phyloP scores from a whole-genome alignment of 2,797 vertebrate species.

The Thunnus albacares region DNA sequence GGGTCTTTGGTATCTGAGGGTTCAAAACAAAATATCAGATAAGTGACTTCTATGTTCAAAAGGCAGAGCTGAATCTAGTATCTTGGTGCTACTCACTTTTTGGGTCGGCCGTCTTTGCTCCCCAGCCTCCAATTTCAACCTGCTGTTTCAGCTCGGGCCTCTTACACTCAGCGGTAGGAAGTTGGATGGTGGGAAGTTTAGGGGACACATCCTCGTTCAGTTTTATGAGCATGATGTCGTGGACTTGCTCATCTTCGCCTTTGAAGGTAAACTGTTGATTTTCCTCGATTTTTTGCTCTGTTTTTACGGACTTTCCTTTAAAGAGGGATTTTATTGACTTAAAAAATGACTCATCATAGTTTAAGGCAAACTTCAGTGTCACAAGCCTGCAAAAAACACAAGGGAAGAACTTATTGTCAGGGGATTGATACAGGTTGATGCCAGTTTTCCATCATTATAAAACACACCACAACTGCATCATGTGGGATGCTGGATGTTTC shows the following conservation, averaged over 20 bases:
- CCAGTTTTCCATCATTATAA: neutral
- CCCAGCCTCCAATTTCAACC: constrained; percentile 52
- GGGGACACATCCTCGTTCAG: constrained; percentile 26
- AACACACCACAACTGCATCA: neutral
- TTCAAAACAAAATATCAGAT: neutral
- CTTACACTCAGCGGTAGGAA: neutral
- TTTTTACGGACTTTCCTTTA: neutral
- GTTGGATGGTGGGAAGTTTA: constrained; percentile 14
- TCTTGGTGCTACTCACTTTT: neutral
- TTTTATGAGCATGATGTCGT: constrained; percentile 58
- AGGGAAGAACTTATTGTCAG: neutral
- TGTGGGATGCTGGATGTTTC: neutral
- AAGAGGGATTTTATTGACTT: too few relatives aligned
- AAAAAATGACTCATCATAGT: too few relatives aligned
- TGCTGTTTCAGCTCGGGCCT: neutral
- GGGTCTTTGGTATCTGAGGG: neutral
- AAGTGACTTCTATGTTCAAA: neutral
- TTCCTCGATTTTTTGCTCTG: neutral
- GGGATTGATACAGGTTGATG: neutral
- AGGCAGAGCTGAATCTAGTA: neutral
- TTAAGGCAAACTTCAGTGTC: constrained; percentile 25
- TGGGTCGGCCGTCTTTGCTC: neutral
- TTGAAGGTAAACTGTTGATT: constrained; percentile 34
- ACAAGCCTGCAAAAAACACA: constrained; percentile 9
- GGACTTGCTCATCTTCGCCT: neutral